These are phyloP conservation scores for Parnassius apollo DNA, from an alignment of 2,888 invertebrate genomes.

Conservation along the genomic window DNA sequence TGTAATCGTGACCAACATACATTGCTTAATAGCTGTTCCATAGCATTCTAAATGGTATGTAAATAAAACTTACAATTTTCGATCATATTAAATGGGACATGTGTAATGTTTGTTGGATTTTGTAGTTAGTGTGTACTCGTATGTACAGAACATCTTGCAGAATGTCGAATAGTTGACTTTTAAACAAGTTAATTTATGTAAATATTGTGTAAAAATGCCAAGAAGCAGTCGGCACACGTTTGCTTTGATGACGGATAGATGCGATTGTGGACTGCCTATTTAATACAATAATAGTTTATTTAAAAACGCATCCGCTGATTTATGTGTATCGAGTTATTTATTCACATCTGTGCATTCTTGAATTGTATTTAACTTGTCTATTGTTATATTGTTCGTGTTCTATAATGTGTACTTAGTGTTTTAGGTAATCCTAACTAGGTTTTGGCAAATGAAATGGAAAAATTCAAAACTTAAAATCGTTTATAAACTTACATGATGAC, in stretches of 20 bases:
- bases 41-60: not conserved
- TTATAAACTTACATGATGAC: conserved; percentile 1
- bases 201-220: conserved; percentile 52
- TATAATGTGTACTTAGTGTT: conserved; percentile 2
- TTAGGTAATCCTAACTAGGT: conserved; percentile 6
- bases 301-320: conserved; percentile 4
- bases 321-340: conserved; percentile 10
- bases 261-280: conserved; percentile 14
- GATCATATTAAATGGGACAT: conserved; percentile 20
- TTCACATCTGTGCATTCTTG: conserved; percentile 7
- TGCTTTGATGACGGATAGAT: conserved; percentile 18
- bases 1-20: too few species aligned
- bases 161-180: conserved; percentile 37
- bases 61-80: conserved; percentile 19
- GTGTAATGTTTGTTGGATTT: conserved; percentile 24
- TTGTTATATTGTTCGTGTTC: too few species aligned
- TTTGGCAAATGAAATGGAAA: not conserved
- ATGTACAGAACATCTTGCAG: conserved; percentile 4
- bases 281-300: conserved; percentile 9
- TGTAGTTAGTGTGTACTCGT: conserved; percentile 4
- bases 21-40: too few species aligned
- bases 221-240: conserved; percentile 30
- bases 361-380: conserved; percentile 3
- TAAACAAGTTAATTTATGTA: conserved; percentile 56
- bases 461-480: not conserved